Base-by-base conservation (phyloP, 2,113 vertebrate genomes). In the Mirza zaza region DNA sequence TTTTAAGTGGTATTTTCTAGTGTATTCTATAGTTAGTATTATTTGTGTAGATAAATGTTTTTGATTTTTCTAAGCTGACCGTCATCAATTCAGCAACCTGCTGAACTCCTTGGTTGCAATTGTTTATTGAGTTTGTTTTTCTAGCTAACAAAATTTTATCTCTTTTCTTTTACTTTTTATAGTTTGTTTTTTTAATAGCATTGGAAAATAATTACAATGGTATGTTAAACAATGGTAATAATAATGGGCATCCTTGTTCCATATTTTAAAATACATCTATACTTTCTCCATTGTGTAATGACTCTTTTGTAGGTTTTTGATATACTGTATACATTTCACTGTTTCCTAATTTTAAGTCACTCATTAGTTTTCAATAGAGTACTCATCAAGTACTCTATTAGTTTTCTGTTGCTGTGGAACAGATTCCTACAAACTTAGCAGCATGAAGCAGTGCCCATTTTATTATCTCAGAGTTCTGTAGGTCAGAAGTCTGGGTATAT, bases 81-180 rank as follows among this genome's bases (percentile, higher is more conserved):
- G 45, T 45, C 1, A 45, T 45, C 1, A 45, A 67, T 90, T 90
- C 68, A 92, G 8, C 80, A 92, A 68, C 17, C 86, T 93, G 34
- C 11, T 67, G 39, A 83, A 65, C 23, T 67, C 23, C 48, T 45
- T 95, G 59, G 45, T 83, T 93, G 77, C 8, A 61, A 67, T 91
- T 21, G n/a, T 90, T 70, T 92, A 94, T 55, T 90, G 39, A 86
- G 75, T 90, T 59, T 6, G 70, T 81, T 68, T 76, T 39, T 93
- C 14, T 55, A 73, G 14, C 61, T 71, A 81, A 63, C 65, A 76
- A 63, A 94, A 52, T 3, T 92, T 75, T 59, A 11, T n/a, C 8
- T 83, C 39, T 91, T 92, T 70, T 90, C 14, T 92, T 75, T 27
- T 77, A 57, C 80, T 82, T 88, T 17, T 90, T 68, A 36, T 57